phyloP scores from a whole-genome alignment of 2,113 vertebrate genomes.

The Tenrec ecaudatus region DNA sequence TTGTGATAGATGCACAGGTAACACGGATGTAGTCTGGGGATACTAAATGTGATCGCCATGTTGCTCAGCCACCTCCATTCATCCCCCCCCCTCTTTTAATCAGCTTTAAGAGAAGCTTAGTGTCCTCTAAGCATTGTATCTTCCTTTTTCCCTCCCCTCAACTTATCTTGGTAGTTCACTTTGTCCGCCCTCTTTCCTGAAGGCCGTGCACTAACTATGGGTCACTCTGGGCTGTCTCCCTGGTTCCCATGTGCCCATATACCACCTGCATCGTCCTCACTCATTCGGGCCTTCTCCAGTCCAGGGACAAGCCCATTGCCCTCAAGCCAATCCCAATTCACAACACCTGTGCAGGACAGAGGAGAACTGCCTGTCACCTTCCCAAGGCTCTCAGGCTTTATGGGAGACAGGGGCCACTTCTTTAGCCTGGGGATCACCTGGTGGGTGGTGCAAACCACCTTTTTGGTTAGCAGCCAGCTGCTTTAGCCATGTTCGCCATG shows the following conservation, averaged over 20 bases:
- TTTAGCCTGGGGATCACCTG: too few relatives aligned
- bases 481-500: too few relatives aligned
- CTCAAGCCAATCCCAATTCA: too few relatives aligned
- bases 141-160: neutral
- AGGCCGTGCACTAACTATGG: fast-evolving
- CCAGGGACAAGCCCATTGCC: too few relatives aligned
- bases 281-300: too few relatives aligned
- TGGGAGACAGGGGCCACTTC: too few relatives aligned
- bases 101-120: neutral
- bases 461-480: neutral
- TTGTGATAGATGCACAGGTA: neutral
- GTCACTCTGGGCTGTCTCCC: neutral
- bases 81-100: neutral
- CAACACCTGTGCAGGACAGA: too few relatives aligned
- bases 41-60: neutral
- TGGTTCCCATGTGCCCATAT: neutral
- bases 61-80: neutral
- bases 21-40: neutral
- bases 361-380: too few relatives aligned
- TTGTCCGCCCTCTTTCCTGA: neutral
- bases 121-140: neutral
- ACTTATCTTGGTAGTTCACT: neutral
- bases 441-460: too few relatives aligned
- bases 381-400: too few relatives aligned
- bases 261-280: too few relatives aligned